Base-by-base conservation (phyloP, 1,140 invertebrate genomes). In the Drosophila quadrilineata region DNA sequence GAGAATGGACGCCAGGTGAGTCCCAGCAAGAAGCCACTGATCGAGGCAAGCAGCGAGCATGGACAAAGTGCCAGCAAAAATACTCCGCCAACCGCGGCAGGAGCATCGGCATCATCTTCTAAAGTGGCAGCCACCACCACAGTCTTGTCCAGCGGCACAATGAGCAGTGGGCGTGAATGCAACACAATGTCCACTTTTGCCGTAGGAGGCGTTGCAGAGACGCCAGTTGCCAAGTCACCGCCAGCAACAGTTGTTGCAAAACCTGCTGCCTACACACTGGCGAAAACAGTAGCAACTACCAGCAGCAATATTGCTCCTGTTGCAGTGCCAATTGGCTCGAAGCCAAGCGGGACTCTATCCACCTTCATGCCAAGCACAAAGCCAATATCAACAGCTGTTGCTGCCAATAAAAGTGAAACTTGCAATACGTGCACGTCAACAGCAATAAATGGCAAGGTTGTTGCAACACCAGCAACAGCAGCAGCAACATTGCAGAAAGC, bases 21-120 rank as follows among this genome's bases (percentile, higher is more conserved):
- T 70, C 60, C 76, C 48, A 89, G 74, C 50, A 87, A 88, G 43
- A 77, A 88, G 28, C 84, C 87, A 16, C 50, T 88, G 2, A 77
- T 88, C n/a, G 12, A 54, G 6, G 16, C 54, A 5, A 43, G 64
- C 2, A 76, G 40, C 21, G 70, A 71, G 9, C 29, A 8, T 45
- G 19, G 40, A 5, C 24, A 58, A 52, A 52, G 35, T 45, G 43
- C 36, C 38, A 64, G 48, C 14, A 77, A 63, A 14, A 26, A 41
- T 19, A 29, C 46, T 1, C 52, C 29, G n/a, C 24, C 35, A 10
- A n/a, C 6, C 21, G 9, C 35, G 26, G 19, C 45, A 38, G 36
- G 57, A 52, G 28, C 38, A 19, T 9, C 57, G 9, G 38, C 50
- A 17, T 19, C 28, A 43, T 12, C 41, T 36, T 26, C 16, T 12